These are phyloP conservation scores for Dermatemys mawii DNA, from an alignment of 2,113 vertebrate species.

Conservation along the genomic window DNA sequence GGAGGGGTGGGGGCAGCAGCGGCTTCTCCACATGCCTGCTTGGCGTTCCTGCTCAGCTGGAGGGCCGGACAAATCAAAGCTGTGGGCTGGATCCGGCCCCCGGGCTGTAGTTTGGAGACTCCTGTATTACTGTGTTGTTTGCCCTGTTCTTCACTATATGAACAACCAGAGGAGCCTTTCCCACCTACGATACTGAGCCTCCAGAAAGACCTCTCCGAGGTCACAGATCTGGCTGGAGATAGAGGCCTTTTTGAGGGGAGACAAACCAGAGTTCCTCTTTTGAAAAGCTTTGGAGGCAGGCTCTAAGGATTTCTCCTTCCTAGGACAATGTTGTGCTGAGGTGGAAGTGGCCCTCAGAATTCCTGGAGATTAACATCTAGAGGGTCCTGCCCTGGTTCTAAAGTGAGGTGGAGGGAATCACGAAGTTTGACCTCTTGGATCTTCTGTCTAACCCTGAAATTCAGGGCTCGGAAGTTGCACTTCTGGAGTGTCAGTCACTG, in stretches of 20 bases:
- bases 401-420: neutral
- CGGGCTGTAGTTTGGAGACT: too few species aligned
- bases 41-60: too few species aligned
- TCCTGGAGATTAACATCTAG: neutral
- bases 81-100: too few species aligned
- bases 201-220: neutral
- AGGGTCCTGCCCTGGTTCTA: neutral
- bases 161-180: neutral
- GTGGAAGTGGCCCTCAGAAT: neutral
- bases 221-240: too few species aligned
- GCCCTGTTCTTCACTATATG: too few species aligned
- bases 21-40: too few species aligned
- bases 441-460: neutral
- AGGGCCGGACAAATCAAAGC: too few species aligned
- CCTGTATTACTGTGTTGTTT: too few species aligned
- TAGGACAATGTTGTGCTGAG: neutral
- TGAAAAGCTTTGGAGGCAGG: neutral
- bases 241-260: neutral
- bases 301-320: neutral
- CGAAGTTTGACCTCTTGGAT: neutral
- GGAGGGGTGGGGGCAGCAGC: too few species aligned
- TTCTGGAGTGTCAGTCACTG: neutral
- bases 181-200: neutral
- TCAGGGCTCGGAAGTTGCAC: neutral
- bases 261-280: neutral